Evolutionary conservation across 2,113 vertebrate species (phyloP).

Genomic region (Pluvialis apricaria): DNA sequence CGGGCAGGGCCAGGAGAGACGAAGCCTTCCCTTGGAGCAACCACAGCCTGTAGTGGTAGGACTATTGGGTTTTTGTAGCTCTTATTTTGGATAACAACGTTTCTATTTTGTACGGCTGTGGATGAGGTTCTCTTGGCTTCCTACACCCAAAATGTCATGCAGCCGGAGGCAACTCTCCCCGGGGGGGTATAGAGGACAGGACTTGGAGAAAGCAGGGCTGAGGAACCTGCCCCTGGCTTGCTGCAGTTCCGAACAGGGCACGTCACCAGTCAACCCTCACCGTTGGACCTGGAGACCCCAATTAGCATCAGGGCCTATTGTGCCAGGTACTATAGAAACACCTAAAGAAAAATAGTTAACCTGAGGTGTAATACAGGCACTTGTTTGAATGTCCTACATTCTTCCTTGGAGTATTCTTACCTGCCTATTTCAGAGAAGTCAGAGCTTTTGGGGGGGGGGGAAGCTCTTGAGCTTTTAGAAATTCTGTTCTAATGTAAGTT

Average conservation of each 20-base stretch:
- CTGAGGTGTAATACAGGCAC: not conserved
- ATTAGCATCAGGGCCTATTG: not conserved
- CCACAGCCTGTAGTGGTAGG: rapidly evolving
- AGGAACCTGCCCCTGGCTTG: not conserved
- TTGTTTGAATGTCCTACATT: not conserved
- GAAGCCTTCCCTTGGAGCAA: not conserved
- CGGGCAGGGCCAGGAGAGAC: rapidly evolving
- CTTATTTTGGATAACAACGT: no score
- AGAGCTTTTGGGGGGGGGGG: not conserved
- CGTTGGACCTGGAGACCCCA: not conserved
- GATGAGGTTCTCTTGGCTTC: not conserved
- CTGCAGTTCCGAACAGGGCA: not conserved
- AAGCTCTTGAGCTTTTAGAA: not conserved
- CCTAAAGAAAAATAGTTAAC: not conserved
- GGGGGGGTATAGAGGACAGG: not conserved
- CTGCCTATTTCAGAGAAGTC: not conserved
- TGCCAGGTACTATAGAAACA: not conserved
- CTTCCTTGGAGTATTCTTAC: not conserved
- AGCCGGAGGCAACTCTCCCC: not conserved
- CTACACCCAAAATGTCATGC: not conserved
- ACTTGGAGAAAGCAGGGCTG: not conserved
- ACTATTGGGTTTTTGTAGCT: not conserved
- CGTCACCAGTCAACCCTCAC: rapidly evolving
- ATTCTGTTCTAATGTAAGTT: not conserved
- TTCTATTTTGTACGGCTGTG: not conserved